Evolutionary conservation across 2,888 invertebrate species (phyloP).

Genomic region (Operophtera brumata): DNA sequence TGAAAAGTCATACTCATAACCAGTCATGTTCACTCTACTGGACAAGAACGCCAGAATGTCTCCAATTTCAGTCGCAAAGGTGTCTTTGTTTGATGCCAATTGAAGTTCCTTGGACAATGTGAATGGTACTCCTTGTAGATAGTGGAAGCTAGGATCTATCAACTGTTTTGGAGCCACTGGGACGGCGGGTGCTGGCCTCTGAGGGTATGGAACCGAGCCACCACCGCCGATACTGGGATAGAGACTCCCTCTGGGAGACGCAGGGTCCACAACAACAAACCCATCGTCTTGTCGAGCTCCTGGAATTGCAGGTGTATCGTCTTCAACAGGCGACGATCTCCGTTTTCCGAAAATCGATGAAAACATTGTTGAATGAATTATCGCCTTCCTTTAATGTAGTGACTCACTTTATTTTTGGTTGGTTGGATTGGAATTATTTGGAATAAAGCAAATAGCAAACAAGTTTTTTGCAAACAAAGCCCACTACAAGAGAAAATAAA

Average conservation of each 20-base stretch:
- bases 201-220: conserved; percentile 48
- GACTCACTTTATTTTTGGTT: conserved; percentile 14
- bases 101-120: conserved; percentile 71
- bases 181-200: conserved; percentile 59
- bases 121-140: conserved; percentile 80
- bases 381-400: not conserved
- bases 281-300: conserved; percentile 65
- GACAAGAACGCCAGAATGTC: conserved; percentile 77
- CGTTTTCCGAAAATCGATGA: conserved; percentile 73
- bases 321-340: conserved; percentile 71
- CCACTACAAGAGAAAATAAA: too few relatives aligned
- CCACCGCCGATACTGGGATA: conserved; percentile 64
- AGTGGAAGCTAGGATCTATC: conserved; percentile 65
- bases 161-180: conserved; percentile 42
- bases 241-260: conserved; percentile 47
- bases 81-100: conserved; percentile 69
- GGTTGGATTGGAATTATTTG: too few relatives aligned
- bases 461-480: too few relatives aligned
- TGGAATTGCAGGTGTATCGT: conserved; percentile 70
- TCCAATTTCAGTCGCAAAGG: conserved; percentile 70
- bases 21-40: conserved; percentile 64
- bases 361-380: conserved; percentile 55
- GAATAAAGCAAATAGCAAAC: too few relatives aligned
- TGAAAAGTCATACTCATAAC: conserved; percentile 76
- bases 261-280: conserved; percentile 65